Base-by-base conservation (phyloP, 2,888 invertebrate species). In the Pachliopta kotzebuea region DNA sequence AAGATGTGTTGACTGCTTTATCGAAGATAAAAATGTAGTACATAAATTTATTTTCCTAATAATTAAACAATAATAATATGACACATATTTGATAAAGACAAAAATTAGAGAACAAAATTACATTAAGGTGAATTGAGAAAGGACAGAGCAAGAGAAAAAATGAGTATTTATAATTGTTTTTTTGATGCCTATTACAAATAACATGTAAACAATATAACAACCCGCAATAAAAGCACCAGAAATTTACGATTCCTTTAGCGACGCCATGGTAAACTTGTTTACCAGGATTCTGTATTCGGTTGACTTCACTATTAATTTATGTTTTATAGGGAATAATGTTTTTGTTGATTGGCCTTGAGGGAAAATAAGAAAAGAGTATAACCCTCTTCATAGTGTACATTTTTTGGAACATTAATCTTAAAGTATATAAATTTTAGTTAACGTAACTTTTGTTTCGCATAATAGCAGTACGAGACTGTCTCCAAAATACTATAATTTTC, bases 241-340 rank as follows among this genome's bases (percentile, higher is more conserved):
- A 56, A 62, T 50, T 62, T 62, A 62, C 49, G 56, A 56, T 37
- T 31, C 31, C 49, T 50, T 26, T 17, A 26, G 26, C 56, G 31
- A 17, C 21, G 31, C 53, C 26, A 53, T 20, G 24, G 24, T 62
- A 54, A 63, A 58, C 58, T 63, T 63, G 63, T 63, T 63, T 63
- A 58, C 63, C 18, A 45, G 21, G 20, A 24, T 50, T 57, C 42
- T 24, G 26, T 56, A 11, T 55, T 45, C 26, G 52, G 21, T 37
- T 62, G 20, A 42, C 31, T 57, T 57, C 20, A 21, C 24, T 20
- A 17, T 37, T 37, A 57, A 57, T 56, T 52, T 57, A 56, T 60
- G 29, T 53, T 57, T 57, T 56, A 8, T 49, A 56, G 23, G 50
- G n/a, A 0, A 45, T 45, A n/a, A 45, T 45, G 18, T 11, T n/a